Evolutionary conservation across 2,888 invertebrate genomes (phyloP), one percentile per base, ranked within the genome.

Genomic region (Drosophila neonasuta): DNA sequence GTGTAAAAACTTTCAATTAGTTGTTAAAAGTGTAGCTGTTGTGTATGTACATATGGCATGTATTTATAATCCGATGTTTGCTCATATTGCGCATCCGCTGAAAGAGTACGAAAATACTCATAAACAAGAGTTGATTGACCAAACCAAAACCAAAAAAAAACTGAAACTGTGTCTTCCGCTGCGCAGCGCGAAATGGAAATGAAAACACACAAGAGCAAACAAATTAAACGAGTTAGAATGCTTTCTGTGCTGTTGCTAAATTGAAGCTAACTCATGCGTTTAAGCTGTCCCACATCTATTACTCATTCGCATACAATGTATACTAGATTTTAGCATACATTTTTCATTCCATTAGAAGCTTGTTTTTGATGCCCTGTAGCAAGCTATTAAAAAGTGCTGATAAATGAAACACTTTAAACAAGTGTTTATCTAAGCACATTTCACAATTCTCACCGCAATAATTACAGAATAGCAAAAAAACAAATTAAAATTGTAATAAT

Each of bases 91-190:
- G 62, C 79, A 77, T 81, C 79, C 79, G 84, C 64, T 63, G 30
- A 20, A 42, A 68, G 54, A 68, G 51, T 67, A 49, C 8, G 11
- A 67, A 68, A 66, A 49, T 64, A 60, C 39, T 51, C 57, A 69
- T 54, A 58, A 59, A 60, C 66, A 24, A 13, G 49, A 51, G 46
- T 60, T 68, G 52, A 58, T 62, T 63, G 62, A 69, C 69, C 68
- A 51, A 64, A 56, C 39, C 41, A 36, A 69, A 60, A 76, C 70
- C 11, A n/a, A 36, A 32, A 32, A 32, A 32, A 9, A 32, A 32
- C 61, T 62, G 71, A 78, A 78, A 69, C 72, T 80, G 71, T 79
- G 74, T 71, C 71, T 80, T 83, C 83, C 80, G 80, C 76, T 74
- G 46, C 34, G 80, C 76, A 71, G 46, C 39, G 50, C 62, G 44